Percentiles rank a stretch among this genome's conserved stretches.
phyloP scores from a whole-genome alignment of 2,888 invertebrate genomes.

The Andrena chrysosceles region DNA sequence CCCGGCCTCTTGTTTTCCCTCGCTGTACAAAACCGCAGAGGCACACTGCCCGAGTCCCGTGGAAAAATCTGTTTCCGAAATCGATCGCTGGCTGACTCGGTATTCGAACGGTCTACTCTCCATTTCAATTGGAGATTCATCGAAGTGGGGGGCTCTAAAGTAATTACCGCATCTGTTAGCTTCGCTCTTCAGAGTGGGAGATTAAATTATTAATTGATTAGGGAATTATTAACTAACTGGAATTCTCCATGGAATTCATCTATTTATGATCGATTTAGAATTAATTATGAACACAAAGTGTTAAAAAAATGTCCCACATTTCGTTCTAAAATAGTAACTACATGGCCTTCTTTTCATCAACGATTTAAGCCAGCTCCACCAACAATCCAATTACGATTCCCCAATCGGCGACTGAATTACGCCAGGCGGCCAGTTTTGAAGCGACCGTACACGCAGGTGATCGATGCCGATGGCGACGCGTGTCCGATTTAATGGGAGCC shows the following conservation, averaged over 20 bases:
- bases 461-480: slow-evolving; percentile 53
- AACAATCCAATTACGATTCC: slow-evolving; percentile 32
- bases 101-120: not conserved
- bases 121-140: not conserved
- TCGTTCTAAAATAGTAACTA: too few species aligned
- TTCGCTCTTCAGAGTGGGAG: too few species aligned
- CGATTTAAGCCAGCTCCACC: slow-evolving; percentile 36
- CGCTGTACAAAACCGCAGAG: slow-evolving; percentile 22
- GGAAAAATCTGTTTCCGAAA: slow-evolving; percentile 50
- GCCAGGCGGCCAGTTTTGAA: slow-evolving; percentile 33
- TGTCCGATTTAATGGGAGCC: slow-evolving; percentile 74
- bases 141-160: too few species aligned
- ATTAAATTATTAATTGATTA: too few species aligned
- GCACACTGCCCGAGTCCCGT: not conserved
- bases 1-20: slow-evolving; percentile 37
- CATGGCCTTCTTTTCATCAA: slow-evolving; percentile 19
- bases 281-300: too few species aligned
- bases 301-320: too few species aligned
- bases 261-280: too few species aligned
- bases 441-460: slow-evolving; percentile 38
- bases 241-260: too few species aligned
- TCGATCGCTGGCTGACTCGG: slow-evolving; percentile 29
- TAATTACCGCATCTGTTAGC: too few species aligned
- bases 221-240: too few species aligned
- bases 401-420: slow-evolving; percentile 45